Evolutionary conservation across 2,113 vertebrate species (phyloP).

Genomic region (Amphiprion percula): DNA sequence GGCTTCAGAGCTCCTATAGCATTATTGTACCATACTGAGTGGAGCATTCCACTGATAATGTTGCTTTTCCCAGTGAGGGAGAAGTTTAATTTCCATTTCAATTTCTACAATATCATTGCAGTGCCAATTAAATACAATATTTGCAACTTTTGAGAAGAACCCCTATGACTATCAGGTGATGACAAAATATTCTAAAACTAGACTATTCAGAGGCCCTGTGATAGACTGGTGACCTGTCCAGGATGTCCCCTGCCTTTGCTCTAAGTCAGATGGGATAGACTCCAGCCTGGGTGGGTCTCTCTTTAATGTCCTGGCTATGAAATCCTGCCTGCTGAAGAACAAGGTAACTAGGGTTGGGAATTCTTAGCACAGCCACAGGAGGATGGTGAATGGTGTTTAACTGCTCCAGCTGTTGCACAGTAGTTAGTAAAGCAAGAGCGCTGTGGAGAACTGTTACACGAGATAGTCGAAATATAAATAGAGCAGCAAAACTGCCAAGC

Average conservation of each 20-base stretch:
- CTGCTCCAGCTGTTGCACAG: constrained; percentile 41
- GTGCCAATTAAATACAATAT: constrained; percentile 40
- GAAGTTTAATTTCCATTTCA: constrained; percentile 34
- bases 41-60: constrained; percentile 1
- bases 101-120: constrained; percentile 29
- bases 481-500: constrained; percentile 1
- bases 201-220: no score
- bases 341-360: constrained; percentile 35
- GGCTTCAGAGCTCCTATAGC: constrained; percentile 2
- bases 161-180: constrained; percentile 10
- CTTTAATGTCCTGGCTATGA: constrained; percentile 26
- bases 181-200: constrained; percentile 23
- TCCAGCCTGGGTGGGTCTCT: neutral
- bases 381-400: constrained; percentile 52
- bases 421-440: constrained; percentile 35
- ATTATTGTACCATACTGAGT: neutral
- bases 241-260: no score
- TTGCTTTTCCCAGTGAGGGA: constrained; percentile 11
- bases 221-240: no score
- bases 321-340: constrained; percentile 29
- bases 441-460: constrained; percentile 22
- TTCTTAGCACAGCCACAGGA: constrained; percentile 30
- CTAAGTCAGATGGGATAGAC: no score
- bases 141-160: constrained; percentile 20
- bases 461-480: constrained; percentile 24